phyloP scores from a whole-genome alignment of 2,113 vertebrate genomes.

The Lichenostomus cassidix region DNA sequence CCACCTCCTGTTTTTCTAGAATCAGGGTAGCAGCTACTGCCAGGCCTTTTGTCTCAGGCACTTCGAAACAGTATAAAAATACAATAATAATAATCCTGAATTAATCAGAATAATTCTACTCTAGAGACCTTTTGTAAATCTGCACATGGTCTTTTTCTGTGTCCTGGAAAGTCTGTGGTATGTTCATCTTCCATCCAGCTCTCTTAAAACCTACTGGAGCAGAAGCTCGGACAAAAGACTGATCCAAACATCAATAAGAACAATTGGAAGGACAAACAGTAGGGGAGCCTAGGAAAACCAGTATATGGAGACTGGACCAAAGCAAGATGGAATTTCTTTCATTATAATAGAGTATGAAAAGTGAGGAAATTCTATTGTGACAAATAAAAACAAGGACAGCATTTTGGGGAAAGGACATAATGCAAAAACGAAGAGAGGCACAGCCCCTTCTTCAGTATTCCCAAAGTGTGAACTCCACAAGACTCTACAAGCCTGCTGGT shows the following conservation, averaged over 20 bases:
- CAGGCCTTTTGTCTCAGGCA: neutral
- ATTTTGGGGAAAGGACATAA: neutral
- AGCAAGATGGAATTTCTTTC: neutral
- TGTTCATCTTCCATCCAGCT: neutral
- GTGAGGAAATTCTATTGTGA: neutral
- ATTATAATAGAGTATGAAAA: neutral
- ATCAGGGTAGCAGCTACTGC: neutral
- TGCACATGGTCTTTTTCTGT: neutral
- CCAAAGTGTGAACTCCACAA: neutral
- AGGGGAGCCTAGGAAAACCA: neutral
- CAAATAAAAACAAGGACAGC: neutral
- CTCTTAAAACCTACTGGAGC: neutral
- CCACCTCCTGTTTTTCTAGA: neutral
- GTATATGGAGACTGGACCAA: neutral
- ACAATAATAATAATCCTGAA: neutral
- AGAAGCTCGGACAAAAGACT: neutral
- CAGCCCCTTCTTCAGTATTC: neutral
- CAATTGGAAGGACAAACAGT: neutral
- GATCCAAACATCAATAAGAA: neutral
- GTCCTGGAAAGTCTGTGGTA: neutral
- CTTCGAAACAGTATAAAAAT: neutral
- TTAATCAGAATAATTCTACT: neutral
- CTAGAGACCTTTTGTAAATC: neutral
- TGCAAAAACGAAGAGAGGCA: neutral
- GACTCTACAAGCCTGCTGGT: neutral